phyloP scores from a whole-genome alignment of 92 coral and sea anemone species.

The Nematostella vectensis region DNA sequence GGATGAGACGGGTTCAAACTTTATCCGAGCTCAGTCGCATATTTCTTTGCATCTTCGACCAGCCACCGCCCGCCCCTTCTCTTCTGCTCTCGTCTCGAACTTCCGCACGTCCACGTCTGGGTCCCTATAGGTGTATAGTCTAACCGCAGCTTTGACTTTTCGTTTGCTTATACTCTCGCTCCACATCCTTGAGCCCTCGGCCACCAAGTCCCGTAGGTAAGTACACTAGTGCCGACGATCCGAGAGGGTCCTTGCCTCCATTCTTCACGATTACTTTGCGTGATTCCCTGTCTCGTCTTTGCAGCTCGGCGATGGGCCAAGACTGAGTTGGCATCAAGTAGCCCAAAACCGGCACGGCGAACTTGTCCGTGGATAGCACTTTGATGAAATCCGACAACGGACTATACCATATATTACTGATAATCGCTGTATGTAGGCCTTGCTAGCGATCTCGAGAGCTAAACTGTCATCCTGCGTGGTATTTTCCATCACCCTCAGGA shows the following conservation, averaged over 20 bases:
- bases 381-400: slow-evolving; percentile 32
- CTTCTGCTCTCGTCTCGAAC: no score
- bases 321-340: slow-evolving; percentile 44
- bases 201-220: background rate
- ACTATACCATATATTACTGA: slow-evolving; percentile 43
- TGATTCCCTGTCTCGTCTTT: slow-evolving; percentile 26
- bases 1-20: no score
- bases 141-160: no score
- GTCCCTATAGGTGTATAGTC: no score
- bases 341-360: slow-evolving; percentile 28
- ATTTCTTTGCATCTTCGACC: no score
- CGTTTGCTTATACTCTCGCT: background rate
- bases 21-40: no score
- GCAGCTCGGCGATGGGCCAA: slow-evolving; percentile 38
- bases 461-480: slow-evolving; percentile 1
- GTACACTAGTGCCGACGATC: no score
- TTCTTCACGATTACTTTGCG: slow-evolving; percentile 9
- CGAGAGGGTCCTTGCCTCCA: background rate
- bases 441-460: slow-evolving; percentile 3
- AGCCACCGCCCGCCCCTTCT: no score
- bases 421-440: slow-evolving; percentile 5
- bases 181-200: background rate
- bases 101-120: no score
- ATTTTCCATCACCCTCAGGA: slow-evolving; percentile 6
- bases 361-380: slow-evolving; percentile 39